Conservation (phyloP, 2,113 vertebrate genomes). For the Sphyrna mokarran region DNA sequence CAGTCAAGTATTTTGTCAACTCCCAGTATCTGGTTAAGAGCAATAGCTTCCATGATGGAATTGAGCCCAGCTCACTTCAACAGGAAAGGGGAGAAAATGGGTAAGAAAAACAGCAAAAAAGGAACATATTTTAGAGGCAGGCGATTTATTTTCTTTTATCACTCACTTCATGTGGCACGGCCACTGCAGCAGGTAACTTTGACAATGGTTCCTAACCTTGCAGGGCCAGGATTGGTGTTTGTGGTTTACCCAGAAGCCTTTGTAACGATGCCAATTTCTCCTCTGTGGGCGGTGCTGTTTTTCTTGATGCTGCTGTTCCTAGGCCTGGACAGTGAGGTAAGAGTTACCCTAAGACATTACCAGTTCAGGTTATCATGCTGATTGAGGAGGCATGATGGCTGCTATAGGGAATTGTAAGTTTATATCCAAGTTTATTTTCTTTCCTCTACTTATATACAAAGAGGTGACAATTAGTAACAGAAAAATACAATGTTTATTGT, state of each 20-base stretch:
- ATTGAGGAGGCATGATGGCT: neutral
- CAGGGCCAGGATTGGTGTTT: conserved; percentile 62
- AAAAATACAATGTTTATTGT: neutral
- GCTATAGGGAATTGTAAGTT: neutral
- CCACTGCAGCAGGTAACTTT: neutral
- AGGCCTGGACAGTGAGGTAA: conserved; percentile 64
- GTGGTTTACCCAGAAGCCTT: conserved; percentile 67
- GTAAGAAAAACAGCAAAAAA: neutral
- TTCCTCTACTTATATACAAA: neutral
- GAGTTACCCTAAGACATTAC: neutral
- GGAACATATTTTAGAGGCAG: neutral
- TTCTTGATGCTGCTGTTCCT: conserved; percentile 66
- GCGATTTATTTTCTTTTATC: neutral
- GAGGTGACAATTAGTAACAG: neutral
- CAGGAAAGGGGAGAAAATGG: neutral
- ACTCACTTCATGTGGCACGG: neutral
- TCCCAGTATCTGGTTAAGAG: neutral
- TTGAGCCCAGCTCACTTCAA: neutral
- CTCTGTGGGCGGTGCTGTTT: conserved; percentile 61
- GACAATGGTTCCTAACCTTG: conserved; percentile 14
- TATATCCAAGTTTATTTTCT: neutral
- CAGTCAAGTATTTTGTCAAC: neutral
- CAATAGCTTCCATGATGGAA: neutral
- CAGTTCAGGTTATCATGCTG: no score
- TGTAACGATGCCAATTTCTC: conserved; percentile 59